These are phyloP conservation scores for Ctenosaura bakeri DNA, from an alignment of 2,797 vertebrate genomes.

Conservation along the genomic window DNA sequence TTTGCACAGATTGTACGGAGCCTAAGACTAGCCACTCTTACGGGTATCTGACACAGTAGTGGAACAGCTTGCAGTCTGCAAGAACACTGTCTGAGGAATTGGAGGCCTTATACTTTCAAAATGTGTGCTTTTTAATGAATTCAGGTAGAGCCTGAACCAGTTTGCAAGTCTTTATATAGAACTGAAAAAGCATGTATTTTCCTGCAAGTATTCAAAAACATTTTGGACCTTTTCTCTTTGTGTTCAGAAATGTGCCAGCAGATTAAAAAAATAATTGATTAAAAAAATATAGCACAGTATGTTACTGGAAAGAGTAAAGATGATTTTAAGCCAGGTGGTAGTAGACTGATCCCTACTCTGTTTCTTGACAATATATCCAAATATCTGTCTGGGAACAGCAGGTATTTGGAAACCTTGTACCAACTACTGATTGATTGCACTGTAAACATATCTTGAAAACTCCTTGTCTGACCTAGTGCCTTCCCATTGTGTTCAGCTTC, in stretches of 20 bases:
- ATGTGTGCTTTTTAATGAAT: conserved; percentile 35
- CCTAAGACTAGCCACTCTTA: conserved; percentile 52
- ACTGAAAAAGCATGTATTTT: conserved; percentile 39
- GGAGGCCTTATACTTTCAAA: conserved; percentile 59
- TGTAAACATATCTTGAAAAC: conserved; percentile 62
- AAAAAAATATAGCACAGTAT: not conserved
- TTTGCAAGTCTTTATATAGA: conserved; percentile 51
- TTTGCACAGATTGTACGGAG: conserved; percentile 69
- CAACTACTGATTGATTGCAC: conserved; percentile 53
- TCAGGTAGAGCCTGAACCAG: conserved; percentile 47
- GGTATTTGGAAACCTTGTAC: conserved; percentile 55
- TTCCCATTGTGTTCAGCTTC: not conserved
- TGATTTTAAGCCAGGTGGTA: not conserved
- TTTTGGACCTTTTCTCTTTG: not conserved
- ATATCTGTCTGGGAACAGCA: not conserved
- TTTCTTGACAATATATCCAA: conserved; percentile 56
- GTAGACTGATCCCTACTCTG: conserved; percentile 44
- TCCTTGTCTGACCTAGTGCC: not conserved
- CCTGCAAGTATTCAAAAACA: conserved; percentile 17
- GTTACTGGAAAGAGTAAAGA: not conserved
- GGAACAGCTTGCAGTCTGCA: conserved; percentile 36
- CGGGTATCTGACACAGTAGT: conserved; percentile 43
- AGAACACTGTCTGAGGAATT: conserved; percentile 42
- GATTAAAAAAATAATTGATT: not conserved
- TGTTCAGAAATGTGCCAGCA: not conserved